A percentile compares a stretch with the other conserved stretches of the same genome.
Conservation (phyloP, 2,888 invertebrate species). For the Drosophila anceps region DNA sequence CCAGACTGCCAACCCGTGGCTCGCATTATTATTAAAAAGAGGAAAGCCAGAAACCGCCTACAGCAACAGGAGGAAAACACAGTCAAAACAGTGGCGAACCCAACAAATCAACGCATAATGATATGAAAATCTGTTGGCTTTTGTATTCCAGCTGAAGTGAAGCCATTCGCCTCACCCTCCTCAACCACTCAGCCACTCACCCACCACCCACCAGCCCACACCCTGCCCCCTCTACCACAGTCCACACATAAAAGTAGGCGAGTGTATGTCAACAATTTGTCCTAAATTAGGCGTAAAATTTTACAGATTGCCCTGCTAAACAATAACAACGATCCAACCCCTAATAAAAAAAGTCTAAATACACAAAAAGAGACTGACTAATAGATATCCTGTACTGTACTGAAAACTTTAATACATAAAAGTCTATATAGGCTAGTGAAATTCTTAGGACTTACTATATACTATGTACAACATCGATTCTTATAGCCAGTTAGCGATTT, state of each 20-base stretch:
- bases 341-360: background rate
- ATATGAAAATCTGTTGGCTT: conserved; percentile 79
- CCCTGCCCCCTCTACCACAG: background rate
- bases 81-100: conserved; percentile 21
- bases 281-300: conserved; percentile 84
- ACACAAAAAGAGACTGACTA: background rate
- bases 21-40: conserved; percentile 44
- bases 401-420: too few species aligned
- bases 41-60: conserved; percentile 39
- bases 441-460: too few species aligned
- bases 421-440: too few species aligned
- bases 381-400: background rate
- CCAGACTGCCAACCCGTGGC: conserved; percentile 10
- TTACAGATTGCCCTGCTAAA: conserved; percentile 72
- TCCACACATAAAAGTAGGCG: conserved; percentile 46
- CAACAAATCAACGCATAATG: conserved; percentile 70
- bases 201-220: background rate
- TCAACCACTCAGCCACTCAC: background rate
- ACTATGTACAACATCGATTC: too few species aligned
- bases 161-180: conserved; percentile 9
- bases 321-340: conserved; percentile 48
- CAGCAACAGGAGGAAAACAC: conserved; percentile 22
- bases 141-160: conserved; percentile 39
- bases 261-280: conserved; percentile 81
- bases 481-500: too few species aligned